Evolutionary conservation across 2,797 vertebrate species (phyloP), one percentile per base, ranked within the genome.

Genomic region (Tauraco hartlaubi): DNA sequence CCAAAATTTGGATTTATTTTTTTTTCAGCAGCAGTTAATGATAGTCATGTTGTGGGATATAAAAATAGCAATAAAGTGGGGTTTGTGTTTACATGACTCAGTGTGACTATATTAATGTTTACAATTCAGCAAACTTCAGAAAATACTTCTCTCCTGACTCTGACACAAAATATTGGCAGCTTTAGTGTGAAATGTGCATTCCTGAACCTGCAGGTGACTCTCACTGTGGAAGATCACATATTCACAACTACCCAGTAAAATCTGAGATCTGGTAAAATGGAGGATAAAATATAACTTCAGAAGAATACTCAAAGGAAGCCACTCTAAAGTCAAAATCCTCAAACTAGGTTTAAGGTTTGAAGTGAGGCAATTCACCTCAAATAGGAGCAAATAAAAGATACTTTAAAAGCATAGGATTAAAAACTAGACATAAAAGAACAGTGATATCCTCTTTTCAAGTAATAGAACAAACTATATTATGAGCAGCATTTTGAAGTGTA

Each of bases 331-430:
- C 63, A 94, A 95, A 96, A 91, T 66, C 61, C 84, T 94, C 81
- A 92, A 86, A 89, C 80, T 84, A 91, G 43, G 66, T 87, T 91
- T 95, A 82, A 93, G 95, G 88, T 81, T 96, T 96, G 88, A 96
- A 96, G 88, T 88, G 44, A 68, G 56, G 80, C 79, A 85, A 96
- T 96, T 96, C 95, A 94, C 92, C 92, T 97, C 96, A 89, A 95
- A 97, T 82, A 88, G 64, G 89, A 94, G 91, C 93, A 96, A 97
- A 97, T 96, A 97, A 98, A 98, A 96, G 97, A 95, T 95, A 96
- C 89, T 96, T 98, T 97, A 97, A 97, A 98, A 96, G 96, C 94
- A 59, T 26, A 87, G 92, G 94, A 97, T 97, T 96, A 97, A 93
- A 97, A 97, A 85, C 43, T 64, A 96, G 81, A 94, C 91, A 96